A percentile compares a stretch with the other conserved stretches of the same genome.
phyloP scores from a whole-genome alignment of 2,797 vertebrate species.

The Gallinago solitaria region DNA sequence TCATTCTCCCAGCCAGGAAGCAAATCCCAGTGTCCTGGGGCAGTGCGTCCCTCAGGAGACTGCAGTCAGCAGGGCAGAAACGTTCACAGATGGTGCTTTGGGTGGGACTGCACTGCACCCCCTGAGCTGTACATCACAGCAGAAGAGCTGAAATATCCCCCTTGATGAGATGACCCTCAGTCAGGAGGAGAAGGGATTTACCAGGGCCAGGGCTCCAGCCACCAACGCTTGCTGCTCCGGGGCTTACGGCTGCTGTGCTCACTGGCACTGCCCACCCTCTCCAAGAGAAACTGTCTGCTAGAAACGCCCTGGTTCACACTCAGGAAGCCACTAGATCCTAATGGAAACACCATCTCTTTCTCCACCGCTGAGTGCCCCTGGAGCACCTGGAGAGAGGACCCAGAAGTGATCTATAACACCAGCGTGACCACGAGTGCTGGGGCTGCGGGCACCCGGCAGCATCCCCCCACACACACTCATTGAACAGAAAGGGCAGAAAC shows the following conservation, averaged over 20 bases:
- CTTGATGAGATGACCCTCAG: rapidly evolving
- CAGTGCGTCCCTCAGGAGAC: not conserved
- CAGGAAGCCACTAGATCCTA: not conserved
- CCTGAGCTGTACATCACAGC: not conserved
- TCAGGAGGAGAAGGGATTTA: not conserved
- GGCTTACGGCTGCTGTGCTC: not conserved
- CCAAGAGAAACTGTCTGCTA: not conserved
- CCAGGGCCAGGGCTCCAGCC: not conserved
- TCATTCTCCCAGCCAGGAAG: not conserved
- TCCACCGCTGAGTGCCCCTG: not conserved
- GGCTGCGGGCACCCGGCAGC: rapidly evolving
- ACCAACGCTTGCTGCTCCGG: rapidly evolving
- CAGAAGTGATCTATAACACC: not conserved
- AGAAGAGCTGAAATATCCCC: not conserved
- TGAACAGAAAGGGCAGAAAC: not conserved
- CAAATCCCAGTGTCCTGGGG: not conserved
- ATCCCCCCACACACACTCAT: not conserved
- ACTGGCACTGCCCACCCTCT: not conserved
- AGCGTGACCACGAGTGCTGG: not conserved
- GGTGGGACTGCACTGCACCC: not conserved
- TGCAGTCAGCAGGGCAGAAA: not conserved
- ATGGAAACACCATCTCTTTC: not conserved
- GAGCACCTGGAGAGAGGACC: not conserved
- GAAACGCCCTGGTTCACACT: not conserved
- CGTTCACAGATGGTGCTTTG: not conserved